Conservation (phyloP, 1,140 invertebrate genomes). For the Colletes gigas region DNA sequence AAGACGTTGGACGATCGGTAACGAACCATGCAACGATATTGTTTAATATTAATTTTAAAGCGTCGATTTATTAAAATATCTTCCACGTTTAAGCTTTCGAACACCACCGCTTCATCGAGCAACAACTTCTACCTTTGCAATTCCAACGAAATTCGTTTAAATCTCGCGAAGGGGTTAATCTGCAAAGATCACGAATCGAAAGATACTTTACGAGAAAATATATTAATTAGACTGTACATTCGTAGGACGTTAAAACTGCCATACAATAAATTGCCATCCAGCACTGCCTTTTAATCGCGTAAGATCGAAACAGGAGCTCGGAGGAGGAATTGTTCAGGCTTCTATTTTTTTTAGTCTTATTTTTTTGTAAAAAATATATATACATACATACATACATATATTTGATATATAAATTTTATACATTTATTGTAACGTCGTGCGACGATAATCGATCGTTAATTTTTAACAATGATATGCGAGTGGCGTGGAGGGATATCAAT, state of each 20-base stretch:
- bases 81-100: too few relatives aligned
- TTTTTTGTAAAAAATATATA: constrained; percentile 66
- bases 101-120: too few relatives aligned
- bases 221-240: not conserved
- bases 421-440: constrained; percentile 74
- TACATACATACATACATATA: constrained; percentile 69
- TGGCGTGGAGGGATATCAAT: constrained; percentile 69
- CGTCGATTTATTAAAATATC: too few relatives aligned
- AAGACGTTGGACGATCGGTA: too few relatives aligned
- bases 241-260: not conserved
- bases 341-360: not conserved
- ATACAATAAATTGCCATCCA: constrained; percentile 2
- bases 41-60: too few relatives aligned
- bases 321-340: constrained; percentile 18
- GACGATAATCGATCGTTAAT: constrained; percentile 69
- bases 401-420: constrained; percentile 78
- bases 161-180: not conserved
- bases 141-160: not conserved
- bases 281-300: constrained; percentile 16
- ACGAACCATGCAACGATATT: too few relatives aligned
- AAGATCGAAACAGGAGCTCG: not conserved
- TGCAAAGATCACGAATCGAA: not conserved
- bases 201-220: not conserved
- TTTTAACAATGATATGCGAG: constrained; percentile 76
- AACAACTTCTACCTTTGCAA: too few relatives aligned